phyloP scores from a whole-genome alignment of 2,113 vertebrate species.

The Pelmatolapia mariae region DNA sequence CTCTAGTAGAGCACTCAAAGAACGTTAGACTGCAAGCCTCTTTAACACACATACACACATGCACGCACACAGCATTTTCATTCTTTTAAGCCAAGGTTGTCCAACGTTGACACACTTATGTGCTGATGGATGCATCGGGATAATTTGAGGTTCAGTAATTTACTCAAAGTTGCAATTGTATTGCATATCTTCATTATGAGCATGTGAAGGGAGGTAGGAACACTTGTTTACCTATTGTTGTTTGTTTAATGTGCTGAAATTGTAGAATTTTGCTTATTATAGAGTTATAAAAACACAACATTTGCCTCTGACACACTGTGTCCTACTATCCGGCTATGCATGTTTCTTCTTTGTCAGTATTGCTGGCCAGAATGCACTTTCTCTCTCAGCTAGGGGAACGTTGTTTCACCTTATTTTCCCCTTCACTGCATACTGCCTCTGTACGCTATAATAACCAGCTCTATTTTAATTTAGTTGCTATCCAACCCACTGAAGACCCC shows the following conservation, averaged over 20 bases:
- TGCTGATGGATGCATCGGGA: neutral
- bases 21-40: neutral
- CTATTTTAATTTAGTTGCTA: constrained; percentile 1
- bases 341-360: neutral
- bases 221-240: neutral
- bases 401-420: neutral
- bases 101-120: neutral
- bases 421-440: neutral
- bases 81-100: neutral
- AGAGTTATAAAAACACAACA: neutral
- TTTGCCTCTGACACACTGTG: neutral
- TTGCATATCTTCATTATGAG: neutral
- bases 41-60: neutral
- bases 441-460: neutral
- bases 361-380: neutral
- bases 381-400: neutral
- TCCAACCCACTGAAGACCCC: neutral
- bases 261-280: neutral
- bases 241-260: neutral
- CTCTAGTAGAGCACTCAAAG: neutral
- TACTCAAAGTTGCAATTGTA: neutral
- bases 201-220: neutral
- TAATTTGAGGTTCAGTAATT: neutral
- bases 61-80: neutral
- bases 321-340: neutral